These are phyloP conservation scores for Trachops cirrhosus DNA, from an alignment of 2,797 vertebrate genomes.

Conservation along the genomic window DNA sequence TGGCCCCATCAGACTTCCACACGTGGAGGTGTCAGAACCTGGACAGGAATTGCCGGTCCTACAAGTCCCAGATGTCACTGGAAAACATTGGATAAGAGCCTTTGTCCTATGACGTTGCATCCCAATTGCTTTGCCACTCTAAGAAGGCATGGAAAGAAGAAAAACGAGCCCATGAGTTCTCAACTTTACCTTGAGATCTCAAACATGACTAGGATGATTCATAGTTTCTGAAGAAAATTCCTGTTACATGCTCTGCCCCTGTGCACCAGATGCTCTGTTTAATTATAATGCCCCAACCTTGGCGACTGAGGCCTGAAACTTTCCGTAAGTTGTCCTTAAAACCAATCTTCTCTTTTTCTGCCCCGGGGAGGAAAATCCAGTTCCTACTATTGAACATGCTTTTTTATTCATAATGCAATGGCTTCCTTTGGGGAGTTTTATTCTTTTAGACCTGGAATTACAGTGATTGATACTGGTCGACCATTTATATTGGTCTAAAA, in stretches of 20 bases:
- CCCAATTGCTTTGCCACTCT: background rate
- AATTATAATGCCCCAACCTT: background rate
- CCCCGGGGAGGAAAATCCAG: background rate
- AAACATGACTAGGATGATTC: background rate
- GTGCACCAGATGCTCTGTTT: background rate
- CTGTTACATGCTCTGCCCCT: background rate
- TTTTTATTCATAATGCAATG: background rate
- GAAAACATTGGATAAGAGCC: background rate
- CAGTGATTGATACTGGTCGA: background rate
- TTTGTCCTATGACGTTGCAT: background rate
- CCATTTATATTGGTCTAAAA: background rate
- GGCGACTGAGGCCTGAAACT: background rate
- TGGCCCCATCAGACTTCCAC: background rate
- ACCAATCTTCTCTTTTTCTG: background rate
- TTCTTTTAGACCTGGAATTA: background rate
- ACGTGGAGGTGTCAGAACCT: background rate
- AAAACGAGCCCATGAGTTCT: background rate
- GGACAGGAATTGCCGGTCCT: background rate
- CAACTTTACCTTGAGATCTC: background rate
- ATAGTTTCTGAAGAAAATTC: background rate
- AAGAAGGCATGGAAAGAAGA: background rate
- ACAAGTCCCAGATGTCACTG: background rate
- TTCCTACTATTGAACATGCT: background rate
- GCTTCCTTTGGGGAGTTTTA: background rate
- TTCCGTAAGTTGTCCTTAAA: slow-evolving; percentile 23